phyloP scores from a whole-genome alignment of 35 echinoderm and acorn worm genomes.

The Ophiothrix spiculata region DNA sequence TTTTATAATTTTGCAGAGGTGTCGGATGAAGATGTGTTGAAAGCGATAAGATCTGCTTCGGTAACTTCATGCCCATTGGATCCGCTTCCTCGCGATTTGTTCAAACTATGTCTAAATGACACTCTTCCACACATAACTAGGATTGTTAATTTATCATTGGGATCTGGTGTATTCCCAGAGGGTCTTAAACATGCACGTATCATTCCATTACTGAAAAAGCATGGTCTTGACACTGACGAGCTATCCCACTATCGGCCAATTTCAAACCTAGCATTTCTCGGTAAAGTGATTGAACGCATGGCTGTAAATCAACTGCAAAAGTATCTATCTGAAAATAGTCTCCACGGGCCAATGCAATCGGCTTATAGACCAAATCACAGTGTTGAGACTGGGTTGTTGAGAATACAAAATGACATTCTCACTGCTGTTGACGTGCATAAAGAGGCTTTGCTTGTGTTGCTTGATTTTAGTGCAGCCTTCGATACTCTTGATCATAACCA shows the following conservation, averaged over 20 bases:
- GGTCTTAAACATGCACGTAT: conserved; percentile 28
- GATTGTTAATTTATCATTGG: conserved; percentile 42
- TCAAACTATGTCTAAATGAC: neutral
- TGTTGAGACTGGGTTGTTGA: neutral
- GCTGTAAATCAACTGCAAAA: conserved; percentile 37
- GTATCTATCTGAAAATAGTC: neutral
- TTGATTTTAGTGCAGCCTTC: conserved; percentile 60
- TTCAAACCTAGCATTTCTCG: conserved; percentile 49
- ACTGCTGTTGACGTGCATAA: conserved; percentile 13
- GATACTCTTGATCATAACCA: conserved; percentile 44
- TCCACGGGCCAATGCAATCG: neutral
- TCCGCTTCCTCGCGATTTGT: neutral
- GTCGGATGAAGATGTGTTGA: neutral
- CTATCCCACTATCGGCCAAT: conserved; percentile 63
- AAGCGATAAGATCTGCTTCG: neutral
- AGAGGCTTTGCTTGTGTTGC: conserved; percentile 38
- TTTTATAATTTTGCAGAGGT: neutral
- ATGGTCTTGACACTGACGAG: conserved; percentile 20
- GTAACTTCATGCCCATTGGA: neutral
- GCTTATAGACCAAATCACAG: conserved; percentile 14
- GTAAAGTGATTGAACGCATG: conserved; percentile 47
- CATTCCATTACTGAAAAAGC: conserved; percentile 47
- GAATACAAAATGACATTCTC: conserved; percentile 19
- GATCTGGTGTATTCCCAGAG: conserved; percentile 33
- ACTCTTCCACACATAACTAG: conserved; percentile 41